Conservation (phyloP, 2,888 invertebrate genomes). For the Hartigia nigra region DNA sequence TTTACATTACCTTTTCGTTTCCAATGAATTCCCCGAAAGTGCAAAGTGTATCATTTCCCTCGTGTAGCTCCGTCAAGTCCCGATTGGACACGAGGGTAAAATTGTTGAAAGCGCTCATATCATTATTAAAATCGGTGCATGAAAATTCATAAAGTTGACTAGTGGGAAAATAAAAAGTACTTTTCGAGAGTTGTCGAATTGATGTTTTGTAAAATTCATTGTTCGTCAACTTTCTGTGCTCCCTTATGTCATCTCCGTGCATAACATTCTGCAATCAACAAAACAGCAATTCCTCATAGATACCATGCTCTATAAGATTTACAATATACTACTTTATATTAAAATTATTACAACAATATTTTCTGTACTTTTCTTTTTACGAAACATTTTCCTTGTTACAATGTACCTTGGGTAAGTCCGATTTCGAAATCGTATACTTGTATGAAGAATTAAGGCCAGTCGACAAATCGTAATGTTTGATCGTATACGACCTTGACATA, state of each 20-base stretch:
- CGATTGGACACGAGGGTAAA: constrained; percentile 13
- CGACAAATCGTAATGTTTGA: constrained; percentile 52
- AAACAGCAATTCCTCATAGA: not conserved
- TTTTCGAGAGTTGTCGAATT: constrained; percentile 70
- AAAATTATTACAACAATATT: not conserved
- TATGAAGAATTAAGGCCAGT: constrained; percentile 37
- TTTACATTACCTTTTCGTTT: not conserved
- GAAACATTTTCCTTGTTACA: not conserved
- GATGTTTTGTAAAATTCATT: constrained; percentile 71
- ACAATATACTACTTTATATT: not conserved
- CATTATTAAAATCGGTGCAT: not conserved
- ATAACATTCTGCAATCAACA: constrained; percentile 21
- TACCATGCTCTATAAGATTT: not conserved
- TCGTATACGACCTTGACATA: constrained; percentile 69
- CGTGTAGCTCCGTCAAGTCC: not conserved
- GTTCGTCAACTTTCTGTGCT: constrained; percentile 69
- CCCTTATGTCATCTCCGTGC: constrained; percentile 63
- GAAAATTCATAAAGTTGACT: constrained; percentile 65
- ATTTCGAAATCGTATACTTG: constrained; percentile 65
- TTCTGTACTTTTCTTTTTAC: not conserved
- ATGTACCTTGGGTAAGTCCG: constrained; percentile 52
- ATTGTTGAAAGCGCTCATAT: constrained; percentile 28
- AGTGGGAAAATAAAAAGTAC: constrained; percentile 73
- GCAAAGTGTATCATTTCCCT: constrained; percentile 33
- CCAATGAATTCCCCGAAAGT: constrained; percentile 28